phyloP scores from a whole-genome alignment of 2,113 vertebrate genomes.

The Choloepus hoffmanni region DNA sequence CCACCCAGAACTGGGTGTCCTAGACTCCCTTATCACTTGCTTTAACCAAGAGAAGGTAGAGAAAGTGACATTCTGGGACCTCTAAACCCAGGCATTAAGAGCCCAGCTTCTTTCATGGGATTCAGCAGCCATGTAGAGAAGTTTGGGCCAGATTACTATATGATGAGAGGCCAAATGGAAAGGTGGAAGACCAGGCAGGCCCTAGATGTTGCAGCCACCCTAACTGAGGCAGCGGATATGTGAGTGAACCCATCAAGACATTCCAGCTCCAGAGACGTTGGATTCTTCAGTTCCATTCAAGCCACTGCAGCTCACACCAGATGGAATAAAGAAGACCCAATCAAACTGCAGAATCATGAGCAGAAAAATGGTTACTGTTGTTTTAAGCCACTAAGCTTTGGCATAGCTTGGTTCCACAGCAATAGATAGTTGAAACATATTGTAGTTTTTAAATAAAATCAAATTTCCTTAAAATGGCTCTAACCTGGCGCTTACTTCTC shows the following conservation, averaged over 20 bases:
- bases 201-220: no score
- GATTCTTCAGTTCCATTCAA: background rate
- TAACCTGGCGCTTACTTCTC: background rate
- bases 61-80: background rate
- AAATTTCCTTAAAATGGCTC: background rate
- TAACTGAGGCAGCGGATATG: background rate
- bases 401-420: background rate
- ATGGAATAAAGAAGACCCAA: background rate
- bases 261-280: background rate
- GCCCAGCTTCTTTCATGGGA: background rate
- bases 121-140: background rate
- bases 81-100: background rate
- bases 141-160: background rate
- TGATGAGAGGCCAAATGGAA: background rate
- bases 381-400: background rate
- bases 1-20: conserved; percentile 94
- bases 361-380: background rate
- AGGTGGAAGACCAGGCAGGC: background rate
- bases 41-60: background rate
- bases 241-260: background rate
- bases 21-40: background rate
- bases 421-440: background rate
- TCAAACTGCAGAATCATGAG: background rate
- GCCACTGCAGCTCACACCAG: no score
- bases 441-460: background rate